A percentile compares a stretch with the other conserved stretches of the same genome.
Evolutionary conservation across 1,140 invertebrate species (phyloP).

Genomic region (Cheumatopsyche charites): DNA sequence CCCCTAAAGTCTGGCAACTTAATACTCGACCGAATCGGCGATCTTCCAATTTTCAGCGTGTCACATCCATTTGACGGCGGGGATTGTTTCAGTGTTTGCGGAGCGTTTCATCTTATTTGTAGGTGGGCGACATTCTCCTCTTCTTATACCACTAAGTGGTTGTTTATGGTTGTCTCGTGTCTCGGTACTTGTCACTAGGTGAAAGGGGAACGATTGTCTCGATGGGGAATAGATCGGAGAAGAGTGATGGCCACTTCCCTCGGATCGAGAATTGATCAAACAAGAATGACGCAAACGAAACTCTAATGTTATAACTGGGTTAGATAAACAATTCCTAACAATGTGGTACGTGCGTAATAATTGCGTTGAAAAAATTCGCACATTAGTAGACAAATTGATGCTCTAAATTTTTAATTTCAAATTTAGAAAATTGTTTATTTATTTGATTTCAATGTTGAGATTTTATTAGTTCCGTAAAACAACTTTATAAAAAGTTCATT

Average conservation of each 20-base stretch:
- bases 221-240: conserved; percentile 12
- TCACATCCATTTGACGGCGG: conserved; percentile 19
- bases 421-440: too few relatives aligned
- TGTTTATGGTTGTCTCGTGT: conserved; percentile 36
- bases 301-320: too few relatives aligned
- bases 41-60: conserved; percentile 14
- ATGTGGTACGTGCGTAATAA: too few relatives aligned
- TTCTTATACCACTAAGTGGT: conserved; percentile 26
- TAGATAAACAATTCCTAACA: too few relatives aligned
- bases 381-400: too few relatives aligned
- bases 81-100: conserved; percentile 30
- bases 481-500: too few relatives aligned
- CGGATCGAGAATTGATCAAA: conserved; percentile 28
- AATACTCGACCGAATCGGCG: neutral
- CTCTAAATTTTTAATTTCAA: too few relatives aligned
- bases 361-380: too few relatives aligned
- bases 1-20: neutral
- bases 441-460: too few relatives aligned
- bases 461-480: too few relatives aligned
- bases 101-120: conserved; percentile 37
- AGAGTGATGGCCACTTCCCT: conserved; percentile 24
- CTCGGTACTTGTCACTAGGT: conserved; percentile 12
- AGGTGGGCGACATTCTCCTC: conserved; percentile 26
- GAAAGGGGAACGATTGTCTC: neutral
- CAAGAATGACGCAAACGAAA: too few relatives aligned